A percentile compares a stretch with the other conserved stretches of the same genome.
phyloP scores from a whole-genome alignment of 2,113 vertebrate species.

The Prolemur simus region DNA sequence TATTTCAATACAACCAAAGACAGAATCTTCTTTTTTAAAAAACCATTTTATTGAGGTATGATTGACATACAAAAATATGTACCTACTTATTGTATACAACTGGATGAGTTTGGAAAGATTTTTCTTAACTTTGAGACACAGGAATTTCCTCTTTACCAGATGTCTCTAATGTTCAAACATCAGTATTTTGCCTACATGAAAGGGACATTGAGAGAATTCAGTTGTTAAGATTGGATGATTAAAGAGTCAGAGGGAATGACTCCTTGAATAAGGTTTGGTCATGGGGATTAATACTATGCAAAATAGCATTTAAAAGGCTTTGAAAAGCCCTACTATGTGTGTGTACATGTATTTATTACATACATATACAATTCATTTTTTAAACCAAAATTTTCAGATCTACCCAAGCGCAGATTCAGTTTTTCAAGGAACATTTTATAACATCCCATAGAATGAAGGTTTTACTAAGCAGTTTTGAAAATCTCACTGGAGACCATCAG shows the following conservation, averaged over 20 bases:
- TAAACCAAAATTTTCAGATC: background rate
- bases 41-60: background rate
- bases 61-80: background rate
- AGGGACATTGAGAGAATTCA: background rate
- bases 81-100: background rate
- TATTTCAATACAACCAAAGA: background rate
- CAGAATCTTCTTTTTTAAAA: background rate
- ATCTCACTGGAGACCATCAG: background rate
- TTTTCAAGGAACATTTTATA: background rate
- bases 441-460: background rate
- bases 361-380: background rate
- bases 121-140: background rate
- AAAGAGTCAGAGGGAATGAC: background rate
- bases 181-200: background rate
- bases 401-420: background rate
- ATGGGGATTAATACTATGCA: background rate
- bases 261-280: background rate
- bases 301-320: background rate
- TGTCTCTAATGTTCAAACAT: background rate
- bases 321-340: background rate
- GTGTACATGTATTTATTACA: rapidly evolving
- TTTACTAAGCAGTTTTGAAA: background rate
- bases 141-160: background rate
- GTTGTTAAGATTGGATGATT: background rate
- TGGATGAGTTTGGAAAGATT: background rate